phyloP scores from a whole-genome alignment of 1,140 invertebrate species.

The Papilio xuthus region DNA sequence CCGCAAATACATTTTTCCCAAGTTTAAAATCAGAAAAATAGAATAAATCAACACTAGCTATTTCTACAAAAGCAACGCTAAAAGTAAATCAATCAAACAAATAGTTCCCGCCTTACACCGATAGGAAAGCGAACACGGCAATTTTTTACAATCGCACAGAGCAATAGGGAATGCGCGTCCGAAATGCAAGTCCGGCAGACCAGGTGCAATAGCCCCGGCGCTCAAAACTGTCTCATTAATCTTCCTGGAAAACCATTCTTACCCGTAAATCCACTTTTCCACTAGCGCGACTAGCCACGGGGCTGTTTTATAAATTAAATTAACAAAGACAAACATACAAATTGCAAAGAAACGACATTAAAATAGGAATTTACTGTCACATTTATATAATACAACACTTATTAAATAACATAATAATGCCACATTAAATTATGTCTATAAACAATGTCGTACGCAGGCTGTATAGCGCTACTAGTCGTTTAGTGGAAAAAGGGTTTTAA shows the following conservation, averaged over 20 bases:
- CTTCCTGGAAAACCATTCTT: conserved; percentile 51
- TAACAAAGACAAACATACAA: background rate
- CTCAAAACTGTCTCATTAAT: conserved; percentile 64
- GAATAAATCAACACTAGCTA: background rate
- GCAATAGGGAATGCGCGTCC: conserved; percentile 48
- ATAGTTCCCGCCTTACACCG: conserved; percentile 15
- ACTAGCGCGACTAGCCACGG: background rate
- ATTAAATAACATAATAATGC: no score
- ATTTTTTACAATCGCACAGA: conserved; percentile 45
- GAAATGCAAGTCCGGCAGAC: conserved; percentile 44
- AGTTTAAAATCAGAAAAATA: background rate
- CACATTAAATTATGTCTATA: no score
- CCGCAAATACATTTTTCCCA: background rate
- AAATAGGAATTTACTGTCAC: no score
- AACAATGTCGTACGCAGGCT: no score
- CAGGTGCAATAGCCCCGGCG: conserved; percentile 56
- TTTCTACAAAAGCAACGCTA: background rate
- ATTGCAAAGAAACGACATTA: background rate
- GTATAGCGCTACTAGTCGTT: background rate
- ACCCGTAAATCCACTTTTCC: conserved; percentile 37
- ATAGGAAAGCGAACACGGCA: conserved; percentile 37
- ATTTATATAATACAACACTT: no score
- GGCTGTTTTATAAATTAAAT: background rate
- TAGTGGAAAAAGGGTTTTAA: conserved; percentile 39
- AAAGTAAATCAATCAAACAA: conserved; percentile 32